These are phyloP conservation scores for Desoria tigrina DNA, from an alignment of 2,888 invertebrate species.

Conservation along the genomic window DNA sequence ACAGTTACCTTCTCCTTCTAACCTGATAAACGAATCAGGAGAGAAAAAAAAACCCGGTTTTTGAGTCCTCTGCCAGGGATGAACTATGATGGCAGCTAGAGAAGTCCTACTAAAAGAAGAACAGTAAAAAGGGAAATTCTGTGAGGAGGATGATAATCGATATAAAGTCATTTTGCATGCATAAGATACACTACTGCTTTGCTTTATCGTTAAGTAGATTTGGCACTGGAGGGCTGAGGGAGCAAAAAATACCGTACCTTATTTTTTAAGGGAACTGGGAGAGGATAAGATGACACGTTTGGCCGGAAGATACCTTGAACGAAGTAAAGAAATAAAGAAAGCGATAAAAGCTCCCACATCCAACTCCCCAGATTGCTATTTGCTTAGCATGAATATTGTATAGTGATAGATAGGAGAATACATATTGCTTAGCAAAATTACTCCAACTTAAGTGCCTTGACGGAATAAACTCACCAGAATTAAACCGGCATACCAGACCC, in stretches of 20 bases:
- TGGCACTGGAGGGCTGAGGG: slow-evolving; percentile 30
- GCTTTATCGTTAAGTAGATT: slow-evolving; percentile 28
- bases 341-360: slow-evolving; percentile 24
- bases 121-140: too few relatives aligned
- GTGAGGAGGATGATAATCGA: slow-evolving; percentile 22
- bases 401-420: not conserved
- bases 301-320: slow-evolving; percentile 5
- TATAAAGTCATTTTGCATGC: slow-evolving; percentile 29
- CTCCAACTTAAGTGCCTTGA: slow-evolving; percentile 2
- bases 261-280: not conserved
- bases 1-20: too few relatives aligned
- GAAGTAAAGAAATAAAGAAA: slow-evolving; percentile 25
- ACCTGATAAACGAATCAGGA: too few relatives aligned
- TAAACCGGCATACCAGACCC: too few relatives aligned
- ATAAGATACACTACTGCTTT: slow-evolving; percentile 18
- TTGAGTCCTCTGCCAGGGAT: too few relatives aligned
- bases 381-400: not conserved
- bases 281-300: slow-evolving; percentile 12
- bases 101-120: too few relatives aligned
- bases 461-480: too few relatives aligned
- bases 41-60: too few relatives aligned
- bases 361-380: slow-evolving; percentile 26
- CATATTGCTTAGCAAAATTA: slow-evolving; percentile 5
- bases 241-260: not conserved
- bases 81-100: too few relatives aligned